Evolutionary conservation across 1,140 invertebrate species (phyloP).

Genomic region (Drosophila albomicans): DNA sequence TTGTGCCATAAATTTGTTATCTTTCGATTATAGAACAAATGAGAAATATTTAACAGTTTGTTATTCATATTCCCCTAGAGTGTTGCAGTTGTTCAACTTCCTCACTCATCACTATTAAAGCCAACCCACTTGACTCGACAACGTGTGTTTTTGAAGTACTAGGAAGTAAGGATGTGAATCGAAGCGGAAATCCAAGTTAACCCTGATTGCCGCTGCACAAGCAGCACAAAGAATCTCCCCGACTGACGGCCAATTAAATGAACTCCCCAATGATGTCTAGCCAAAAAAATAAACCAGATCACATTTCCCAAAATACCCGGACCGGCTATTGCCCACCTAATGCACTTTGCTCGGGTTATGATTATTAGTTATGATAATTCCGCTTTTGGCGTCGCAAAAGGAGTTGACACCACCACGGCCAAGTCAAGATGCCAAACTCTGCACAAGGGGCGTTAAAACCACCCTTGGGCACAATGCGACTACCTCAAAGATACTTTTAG

Average conservation of each 20-base stretch:
- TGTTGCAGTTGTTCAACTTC: too few relatives aligned
- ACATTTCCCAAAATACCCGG: constrained; percentile 43
- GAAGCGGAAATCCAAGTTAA: constrained; percentile 47
- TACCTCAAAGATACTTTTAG: constrained; percentile 54
- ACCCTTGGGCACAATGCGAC: constrained; percentile 53
- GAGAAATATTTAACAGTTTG: too few relatives aligned
- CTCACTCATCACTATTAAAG: neutral
- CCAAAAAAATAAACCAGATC: constrained; percentile 46
- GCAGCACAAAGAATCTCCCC: constrained; percentile 51
- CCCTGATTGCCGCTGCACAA: constrained; percentile 49
- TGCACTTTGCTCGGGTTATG: constrained; percentile 68
- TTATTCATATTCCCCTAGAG: too few relatives aligned
- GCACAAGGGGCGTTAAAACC: constrained; percentile 41
- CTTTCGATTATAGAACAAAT: too few relatives aligned
- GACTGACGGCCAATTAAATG: constrained; percentile 69
- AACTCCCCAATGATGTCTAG: constrained; percentile 67
- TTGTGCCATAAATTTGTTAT: too few relatives aligned
- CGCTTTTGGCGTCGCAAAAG: constrained; percentile 74
- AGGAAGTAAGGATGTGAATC: constrained; percentile 36
- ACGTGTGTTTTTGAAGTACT: constrained; percentile 25
- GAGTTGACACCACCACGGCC: constrained; percentile 67
- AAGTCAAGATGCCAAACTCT: constrained; percentile 54
- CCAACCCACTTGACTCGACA: constrained; percentile 35
- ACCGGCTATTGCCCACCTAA: constrained; percentile 20
- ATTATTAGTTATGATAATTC: constrained; percentile 83